Percentiles rank a stretch among this genome's conserved stretches.
Evolutionary conservation across 92 coral and sea anemone genomes (phyloP).

Genomic region (Zoanthus sociatus): DNA sequence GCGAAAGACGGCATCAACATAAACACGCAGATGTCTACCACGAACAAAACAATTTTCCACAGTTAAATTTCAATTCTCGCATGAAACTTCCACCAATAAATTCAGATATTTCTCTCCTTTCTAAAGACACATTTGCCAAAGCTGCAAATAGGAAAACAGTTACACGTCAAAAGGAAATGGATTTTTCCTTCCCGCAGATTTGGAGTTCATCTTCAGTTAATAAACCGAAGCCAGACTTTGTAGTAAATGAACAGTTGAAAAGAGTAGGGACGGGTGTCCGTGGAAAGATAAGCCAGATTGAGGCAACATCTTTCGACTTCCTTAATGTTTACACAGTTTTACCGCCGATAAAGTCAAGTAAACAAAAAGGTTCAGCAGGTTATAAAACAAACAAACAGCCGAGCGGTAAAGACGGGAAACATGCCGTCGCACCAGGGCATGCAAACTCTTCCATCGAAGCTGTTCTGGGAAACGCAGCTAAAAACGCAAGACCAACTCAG

Average conservation of each 20-base stretch:
- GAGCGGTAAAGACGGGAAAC: neutral
- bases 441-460: neutral
- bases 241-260: slow-evolving; percentile 17
- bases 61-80: slow-evolving; percentile 51
- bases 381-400: neutral
- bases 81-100: slow-evolving; percentile 70
- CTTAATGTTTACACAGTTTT: slow-evolving; percentile 75
- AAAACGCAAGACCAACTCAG: neutral
- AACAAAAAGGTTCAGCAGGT: neutral
- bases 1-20: neutral
- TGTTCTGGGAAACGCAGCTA: neutral
- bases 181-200: slow-evolving; percentile 21
- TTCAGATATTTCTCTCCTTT: slow-evolving; percentile 21
- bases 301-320: slow-evolving; percentile 38
- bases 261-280: neutral
- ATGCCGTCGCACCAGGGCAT: neutral
- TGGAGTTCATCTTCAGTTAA: slow-evolving; percentile 6
- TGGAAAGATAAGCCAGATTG: slow-evolving; percentile 17
- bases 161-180: slow-evolving; percentile 14
- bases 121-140: slow-evolving; percentile 23
- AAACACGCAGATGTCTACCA: slow-evolving; percentile 2
- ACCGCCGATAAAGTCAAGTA: slow-evolving; percentile 73
- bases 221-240: neutral
- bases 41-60: slow-evolving; percentile 32
- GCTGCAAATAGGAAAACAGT: neutral